Conservation (phyloP, 2,113 vertebrate genomes). For the Actenoides hombroni region DNA sequence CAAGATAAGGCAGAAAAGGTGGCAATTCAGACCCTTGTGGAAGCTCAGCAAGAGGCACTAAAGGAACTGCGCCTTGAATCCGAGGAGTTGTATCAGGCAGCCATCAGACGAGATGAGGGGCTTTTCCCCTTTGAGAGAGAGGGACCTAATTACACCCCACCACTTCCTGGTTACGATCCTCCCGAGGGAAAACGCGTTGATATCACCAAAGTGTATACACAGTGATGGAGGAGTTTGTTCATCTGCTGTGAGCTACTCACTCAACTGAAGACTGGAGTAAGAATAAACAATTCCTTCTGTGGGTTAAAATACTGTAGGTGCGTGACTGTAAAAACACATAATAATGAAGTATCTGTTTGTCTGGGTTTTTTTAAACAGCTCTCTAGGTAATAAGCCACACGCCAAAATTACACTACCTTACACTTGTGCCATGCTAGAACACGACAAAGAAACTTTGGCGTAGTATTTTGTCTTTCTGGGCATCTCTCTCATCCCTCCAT, state of each 20-base stretch:
- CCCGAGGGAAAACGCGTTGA: constrained; percentile 90
- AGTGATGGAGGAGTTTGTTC: constrained; percentile 49
- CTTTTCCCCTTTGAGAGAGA: constrained; percentile 84
- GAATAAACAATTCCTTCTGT: background rate
- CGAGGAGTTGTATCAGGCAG: constrained; percentile 84
- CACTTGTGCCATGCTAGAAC: background rate
- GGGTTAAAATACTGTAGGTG: background rate
- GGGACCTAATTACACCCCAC: constrained; percentile 84
- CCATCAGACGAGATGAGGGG: constrained; percentile 76
- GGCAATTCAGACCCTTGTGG: constrained; percentile 72
- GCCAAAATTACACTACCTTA: background rate
- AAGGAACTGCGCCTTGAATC: constrained; percentile 85
- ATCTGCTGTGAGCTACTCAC: background rate
- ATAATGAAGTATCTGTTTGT: background rate
- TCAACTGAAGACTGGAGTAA: rapidly evolving
- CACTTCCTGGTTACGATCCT: constrained; percentile 78
- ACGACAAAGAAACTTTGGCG: background rate
- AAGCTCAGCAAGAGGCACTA: constrained; percentile 86
- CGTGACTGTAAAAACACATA: background rate
- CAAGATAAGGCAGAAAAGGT: constrained; percentile 82
- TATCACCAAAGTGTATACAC: constrained; percentile 86
- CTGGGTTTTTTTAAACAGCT: background rate
- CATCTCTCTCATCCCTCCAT: background rate
- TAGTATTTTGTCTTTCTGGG: background rate
- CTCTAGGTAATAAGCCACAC: background rate